phyloP scores from a whole-genome alignment of 2,888 invertebrate species.

The Plemyria rubiginata region DNA sequence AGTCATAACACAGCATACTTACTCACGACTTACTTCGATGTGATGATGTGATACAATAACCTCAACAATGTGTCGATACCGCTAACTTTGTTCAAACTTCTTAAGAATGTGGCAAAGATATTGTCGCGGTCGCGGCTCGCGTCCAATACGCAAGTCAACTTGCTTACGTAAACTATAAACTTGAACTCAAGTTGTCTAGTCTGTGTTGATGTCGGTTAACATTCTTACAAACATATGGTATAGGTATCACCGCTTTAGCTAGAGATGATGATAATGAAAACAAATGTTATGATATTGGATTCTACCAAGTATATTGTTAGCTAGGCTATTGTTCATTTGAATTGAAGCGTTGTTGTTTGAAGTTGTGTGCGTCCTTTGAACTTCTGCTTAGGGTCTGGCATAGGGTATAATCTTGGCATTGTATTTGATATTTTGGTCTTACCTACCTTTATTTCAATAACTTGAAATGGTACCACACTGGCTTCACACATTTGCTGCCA shows the following conservation, averaged over 20 bases:
- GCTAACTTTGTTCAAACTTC: constrained; percentile 37
- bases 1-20: neutral
- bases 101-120: constrained; percentile 62
- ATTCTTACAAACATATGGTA: constrained; percentile 23
- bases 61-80: constrained; percentile 28
- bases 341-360: neutral
- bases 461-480: too few relatives aligned
- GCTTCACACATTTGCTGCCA: too few relatives aligned
- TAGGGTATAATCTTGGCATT: too few relatives aligned
- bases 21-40: neutral
- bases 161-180: constrained; percentile 20
- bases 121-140: constrained; percentile 49
- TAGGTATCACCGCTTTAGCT: neutral
- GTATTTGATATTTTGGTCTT: too few relatives aligned
- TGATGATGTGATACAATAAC: constrained; percentile 18
- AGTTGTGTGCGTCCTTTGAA: neutral
- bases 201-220: constrained; percentile 8
- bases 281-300: too few relatives aligned
- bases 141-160: constrained; percentile 36
- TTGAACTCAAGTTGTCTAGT: constrained; percentile 13
- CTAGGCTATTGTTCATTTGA: neutral
- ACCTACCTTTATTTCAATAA: too few relatives aligned
- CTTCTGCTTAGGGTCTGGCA: too few relatives aligned
- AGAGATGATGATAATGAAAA: too few relatives aligned
- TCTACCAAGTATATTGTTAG: too few relatives aligned